Percentiles rank a stretch among this genome's conserved stretches.
Evolutionary conservation across 2,113 vertebrate species (phyloP).

Genomic region (Himantopus leucocephalus): DNA sequence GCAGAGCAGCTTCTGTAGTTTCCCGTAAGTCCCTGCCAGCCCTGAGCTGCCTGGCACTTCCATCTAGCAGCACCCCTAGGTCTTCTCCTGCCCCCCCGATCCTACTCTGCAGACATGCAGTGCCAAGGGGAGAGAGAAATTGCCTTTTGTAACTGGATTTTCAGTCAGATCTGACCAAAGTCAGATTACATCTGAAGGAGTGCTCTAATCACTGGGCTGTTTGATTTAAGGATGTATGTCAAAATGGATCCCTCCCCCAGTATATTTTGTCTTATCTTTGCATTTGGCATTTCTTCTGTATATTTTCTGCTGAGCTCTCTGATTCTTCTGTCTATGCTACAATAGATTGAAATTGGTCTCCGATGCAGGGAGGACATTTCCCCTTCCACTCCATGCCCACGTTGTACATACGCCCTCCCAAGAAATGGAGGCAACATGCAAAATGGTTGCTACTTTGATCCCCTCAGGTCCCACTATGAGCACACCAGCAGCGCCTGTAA

Average conservation of each 20-base stretch:
- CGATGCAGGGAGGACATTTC: not conserved
- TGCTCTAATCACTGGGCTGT: not conserved
- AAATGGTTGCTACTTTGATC: not conserved
- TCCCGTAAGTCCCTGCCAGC: not conserved
- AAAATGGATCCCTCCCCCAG: not conserved
- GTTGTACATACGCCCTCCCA: not conserved
- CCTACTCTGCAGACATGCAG: not conserved
- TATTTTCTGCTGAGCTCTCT: not conserved
- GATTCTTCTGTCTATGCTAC: not conserved
- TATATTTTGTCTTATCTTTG: not conserved
- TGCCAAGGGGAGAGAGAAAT: not conserved
- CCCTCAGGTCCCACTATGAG: not conserved
- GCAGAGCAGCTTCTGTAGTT: not conserved
- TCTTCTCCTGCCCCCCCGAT: not conserved
- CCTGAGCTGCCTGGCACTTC: not conserved
- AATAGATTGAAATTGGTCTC: not conserved
- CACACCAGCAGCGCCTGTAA: not conserved
- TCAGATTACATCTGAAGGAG: not conserved
- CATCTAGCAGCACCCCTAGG: not conserved
- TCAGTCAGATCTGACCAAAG: not conserved
- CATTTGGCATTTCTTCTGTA: not conserved
- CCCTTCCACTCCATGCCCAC: not conserved
- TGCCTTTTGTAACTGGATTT: not conserved
- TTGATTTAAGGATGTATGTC: not conserved
- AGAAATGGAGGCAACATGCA: not conserved